Conservation (phyloP, 2,888 invertebrate genomes). For the Eubasilissa splendida region DNA sequence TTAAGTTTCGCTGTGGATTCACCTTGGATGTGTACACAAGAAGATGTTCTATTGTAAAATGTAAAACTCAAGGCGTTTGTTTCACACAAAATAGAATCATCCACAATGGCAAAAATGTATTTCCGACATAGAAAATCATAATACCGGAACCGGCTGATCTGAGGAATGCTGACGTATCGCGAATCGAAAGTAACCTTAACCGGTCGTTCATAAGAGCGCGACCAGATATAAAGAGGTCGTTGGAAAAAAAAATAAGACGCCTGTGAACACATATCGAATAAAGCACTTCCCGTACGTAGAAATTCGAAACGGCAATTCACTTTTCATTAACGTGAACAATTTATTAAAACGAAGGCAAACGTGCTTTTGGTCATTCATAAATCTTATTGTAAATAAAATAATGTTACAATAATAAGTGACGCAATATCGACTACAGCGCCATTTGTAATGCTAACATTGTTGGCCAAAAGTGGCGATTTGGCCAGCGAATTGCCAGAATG, state of each 20-base stretch:
- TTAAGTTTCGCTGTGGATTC: neutral
- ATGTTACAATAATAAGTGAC: no score
- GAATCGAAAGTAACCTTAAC: slow-evolving; percentile 32
- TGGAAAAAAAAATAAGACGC: neutral
- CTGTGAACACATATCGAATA: neutral
- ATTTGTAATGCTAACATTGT: no score
- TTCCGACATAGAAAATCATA: slow-evolving; percentile 39
- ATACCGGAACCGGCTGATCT: slow-evolving; percentile 23
- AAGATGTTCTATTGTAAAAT: neutral
- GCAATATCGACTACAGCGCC: no score
- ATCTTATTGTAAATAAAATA: neutral
- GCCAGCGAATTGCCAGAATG: no score
- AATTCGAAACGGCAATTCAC: slow-evolving; percentile 1
- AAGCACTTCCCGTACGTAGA: neutral
- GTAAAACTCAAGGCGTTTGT: slow-evolving; percentile 16
- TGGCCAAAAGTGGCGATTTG: no score
- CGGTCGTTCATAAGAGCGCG: slow-evolving; percentile 25
- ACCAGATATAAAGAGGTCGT: no score
- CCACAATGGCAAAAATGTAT: slow-evolving; percentile 38
- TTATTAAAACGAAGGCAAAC: slow-evolving; percentile 24
- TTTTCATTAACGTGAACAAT: slow-evolving; percentile 2
- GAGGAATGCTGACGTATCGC: slow-evolving; percentile 34
- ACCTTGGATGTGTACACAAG: neutral
- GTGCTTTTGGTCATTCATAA: neutral
- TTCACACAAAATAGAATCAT: slow-evolving; percentile 13